Conservation (phyloP, 2,797 vertebrate genomes). For the Lagocephalus sceleratus region DNA sequence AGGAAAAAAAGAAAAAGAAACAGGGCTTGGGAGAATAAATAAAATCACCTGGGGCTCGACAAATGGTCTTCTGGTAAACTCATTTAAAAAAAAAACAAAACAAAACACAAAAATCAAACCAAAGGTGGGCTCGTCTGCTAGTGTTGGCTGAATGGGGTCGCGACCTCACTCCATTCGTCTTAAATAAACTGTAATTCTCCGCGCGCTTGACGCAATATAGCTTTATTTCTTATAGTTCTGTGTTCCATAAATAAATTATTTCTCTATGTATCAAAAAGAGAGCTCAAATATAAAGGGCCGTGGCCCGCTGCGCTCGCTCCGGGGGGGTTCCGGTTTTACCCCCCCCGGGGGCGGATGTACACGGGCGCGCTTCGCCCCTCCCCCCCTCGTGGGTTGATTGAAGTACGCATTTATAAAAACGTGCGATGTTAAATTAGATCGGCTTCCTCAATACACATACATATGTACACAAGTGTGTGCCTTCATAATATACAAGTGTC, state of each 20-base stretch:
- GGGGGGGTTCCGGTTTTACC: no score
- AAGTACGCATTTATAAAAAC: conserved; percentile 74
- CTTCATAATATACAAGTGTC: conserved; percentile 85
- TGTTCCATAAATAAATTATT: conserved; percentile 87
- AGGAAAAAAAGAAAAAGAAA: conserved; percentile 63
- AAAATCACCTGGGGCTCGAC: conserved; percentile 77
- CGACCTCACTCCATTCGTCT: conserved; percentile 63
- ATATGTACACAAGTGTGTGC: conserved; percentile 80
- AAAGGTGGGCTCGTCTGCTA: conserved; percentile 47
- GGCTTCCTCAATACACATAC: conserved; percentile 74
- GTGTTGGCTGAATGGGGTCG: conserved; percentile 58
- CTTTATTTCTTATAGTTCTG: conserved; percentile 75
- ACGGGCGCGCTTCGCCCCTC: conserved; percentile 76
- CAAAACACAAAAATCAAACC: conserved; percentile 45
- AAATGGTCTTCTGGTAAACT: conserved; percentile 42
- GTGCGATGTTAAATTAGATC: conserved; percentile 75
- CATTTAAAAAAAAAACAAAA: conserved; percentile 51
- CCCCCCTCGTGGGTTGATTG: conserved; percentile 68
- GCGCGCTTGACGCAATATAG: conserved; percentile 75
- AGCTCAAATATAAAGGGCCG: conserved; percentile 75
- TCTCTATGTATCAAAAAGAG: conserved; percentile 84
- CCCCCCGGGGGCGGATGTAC: conserved; percentile 86
- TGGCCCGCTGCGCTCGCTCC: conserved; percentile 65
- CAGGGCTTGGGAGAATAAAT: conserved; percentile 94
- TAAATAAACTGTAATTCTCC: conserved; percentile 77